Base-by-base conservation (phyloP, 2,888 invertebrate genomes). In the Drosophila buzzatii region DNA sequence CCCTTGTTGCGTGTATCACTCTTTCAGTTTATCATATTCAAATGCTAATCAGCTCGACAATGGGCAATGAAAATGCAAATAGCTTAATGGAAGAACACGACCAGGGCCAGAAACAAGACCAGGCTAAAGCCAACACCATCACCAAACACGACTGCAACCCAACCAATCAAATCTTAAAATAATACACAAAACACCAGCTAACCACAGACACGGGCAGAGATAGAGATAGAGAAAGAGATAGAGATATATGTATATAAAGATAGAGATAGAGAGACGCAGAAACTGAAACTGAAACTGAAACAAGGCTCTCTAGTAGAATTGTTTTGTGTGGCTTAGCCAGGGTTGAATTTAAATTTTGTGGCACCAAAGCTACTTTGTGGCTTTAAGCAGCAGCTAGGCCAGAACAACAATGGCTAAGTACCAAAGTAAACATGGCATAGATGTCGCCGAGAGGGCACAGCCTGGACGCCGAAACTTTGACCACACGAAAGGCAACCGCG, bases 281-380 rank as follows among this genome's bases (percentile, higher is more conserved):
- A 33, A 57, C 35, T 16, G 53, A 52, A 33, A 57, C 35, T 16
- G 53, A 52, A 20, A 45, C 45, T 18, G 65, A 59, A 52, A 49
- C 59, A 23, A 49, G 35, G 23, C 51, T 20, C 35, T 64, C 37
- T n/a, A 27, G 39, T 39, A 49, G 65, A 23, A 56, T 61, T 67
- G 59, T 70, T 52, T 63, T 56, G 20, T 44, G 41, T n/a, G 69
- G 55, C 55, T 78, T 63, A 78, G 84, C 81, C 60, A 31, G 69
- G 64, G 68, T 70, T 82, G 70, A 79, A 90, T 89, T 89, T 89
- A 91, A 90, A 82, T 84, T 85, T 33, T 76, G 70, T 65, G 60
- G 68, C 58, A 72, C 73, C 88, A 82, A 90, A 88, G 90, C 88
- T 89, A 89, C 92, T 91, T 91, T 91, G 92, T 82, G 91, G 91